Base-by-base conservation (phyloP, 2,888 invertebrate genomes). In the Sinotaia quadrata region DNA sequence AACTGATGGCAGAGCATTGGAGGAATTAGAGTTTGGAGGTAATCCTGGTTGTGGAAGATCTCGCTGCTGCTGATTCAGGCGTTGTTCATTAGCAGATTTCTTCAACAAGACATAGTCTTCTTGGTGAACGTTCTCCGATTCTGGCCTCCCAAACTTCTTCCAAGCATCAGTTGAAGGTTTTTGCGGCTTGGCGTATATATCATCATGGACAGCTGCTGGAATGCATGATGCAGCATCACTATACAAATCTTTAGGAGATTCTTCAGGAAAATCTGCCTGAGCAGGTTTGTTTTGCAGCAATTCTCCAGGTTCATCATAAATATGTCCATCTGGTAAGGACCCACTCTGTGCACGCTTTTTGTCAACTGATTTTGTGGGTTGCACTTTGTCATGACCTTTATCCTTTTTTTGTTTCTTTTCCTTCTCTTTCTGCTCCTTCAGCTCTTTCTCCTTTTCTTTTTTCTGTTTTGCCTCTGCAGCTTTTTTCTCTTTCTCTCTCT, bases 81-180 rank as follows among this genome's bases (percentile, higher is more conserved):
- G 44, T n/a, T n/a, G n/a, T n/a, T n/a, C n/a, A n/a, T n/a, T n/a
- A n/a, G n/a, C n/a, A 10, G 72, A 67, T 4, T 27, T 51, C n/a
- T 60, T 67, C n/a, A 68, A 68, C 15, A 56, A 57, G 31, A 47
- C 37, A 34, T 74, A 79, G 54, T 78, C 65, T 61, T 79, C 79
- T 15, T 66, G 66, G 52, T 76, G 76, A 5, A 62, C 18, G 36
- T 52, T 36, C 10, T 61, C 67, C 36, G 59, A 57, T n/a, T 78
- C 75, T 15, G 67, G 68, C 36, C 71, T 52, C 7, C 72, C 76
- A 59, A 68, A 62, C n/a, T 57, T 60, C 58, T 69, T 73, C 79
- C 79, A 79, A 1, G 78, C 75, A 68, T 74, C 73, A 24, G 70
- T 71, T 15, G 58, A 36, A 10, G 69, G 63, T 47, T 68, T 67